These are phyloP conservation scores for Gambusia yucatana DNA, from an alignment of 2,797 vertebrate genomes.

Conservation along the genomic window DNA sequence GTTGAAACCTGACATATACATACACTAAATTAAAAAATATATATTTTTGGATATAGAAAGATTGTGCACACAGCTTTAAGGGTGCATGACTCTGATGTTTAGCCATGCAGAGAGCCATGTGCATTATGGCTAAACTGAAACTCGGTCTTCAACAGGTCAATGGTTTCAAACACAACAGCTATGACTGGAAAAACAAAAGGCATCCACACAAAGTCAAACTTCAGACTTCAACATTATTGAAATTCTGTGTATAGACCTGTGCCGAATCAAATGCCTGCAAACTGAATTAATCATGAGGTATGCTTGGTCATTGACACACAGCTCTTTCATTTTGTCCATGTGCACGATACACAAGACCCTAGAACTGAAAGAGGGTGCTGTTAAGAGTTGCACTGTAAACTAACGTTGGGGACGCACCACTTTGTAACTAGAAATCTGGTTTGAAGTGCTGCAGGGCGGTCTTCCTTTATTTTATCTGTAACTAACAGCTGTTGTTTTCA, in stretches of 20 bases:
- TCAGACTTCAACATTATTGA: not conserved
- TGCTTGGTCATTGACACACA: not conserved
- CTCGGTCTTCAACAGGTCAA: not conserved
- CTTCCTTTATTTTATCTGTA: constrained; percentile 12
- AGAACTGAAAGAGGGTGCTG: not conserved
- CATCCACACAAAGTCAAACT: not conserved
- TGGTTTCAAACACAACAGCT: not conserved
- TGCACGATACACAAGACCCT: not conserved
- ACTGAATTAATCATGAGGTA: not conserved
- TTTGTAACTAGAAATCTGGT: constrained; percentile 32
- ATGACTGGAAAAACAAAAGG: not conserved
- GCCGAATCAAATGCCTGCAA: not conserved
- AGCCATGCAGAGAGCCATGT: not conserved
- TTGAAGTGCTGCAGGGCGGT: not conserved
- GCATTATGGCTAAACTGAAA: not conserved
- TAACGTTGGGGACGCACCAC: not conserved
- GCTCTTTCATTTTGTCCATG: not conserved
- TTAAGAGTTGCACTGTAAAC: not conserved
- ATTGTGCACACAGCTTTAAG: not conserved
- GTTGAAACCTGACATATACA: not conserved
- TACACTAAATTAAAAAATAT: not conserved
- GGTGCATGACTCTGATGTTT: not conserved
- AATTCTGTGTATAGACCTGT: not conserved
- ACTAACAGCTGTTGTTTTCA: constrained; percentile 21
- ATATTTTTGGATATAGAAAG: not conserved